These are phyloP conservation scores for Hydrochoerus hydrochaeris DNA, from an alignment of 2,113 vertebrate species.

Conservation along the genomic window DNA sequence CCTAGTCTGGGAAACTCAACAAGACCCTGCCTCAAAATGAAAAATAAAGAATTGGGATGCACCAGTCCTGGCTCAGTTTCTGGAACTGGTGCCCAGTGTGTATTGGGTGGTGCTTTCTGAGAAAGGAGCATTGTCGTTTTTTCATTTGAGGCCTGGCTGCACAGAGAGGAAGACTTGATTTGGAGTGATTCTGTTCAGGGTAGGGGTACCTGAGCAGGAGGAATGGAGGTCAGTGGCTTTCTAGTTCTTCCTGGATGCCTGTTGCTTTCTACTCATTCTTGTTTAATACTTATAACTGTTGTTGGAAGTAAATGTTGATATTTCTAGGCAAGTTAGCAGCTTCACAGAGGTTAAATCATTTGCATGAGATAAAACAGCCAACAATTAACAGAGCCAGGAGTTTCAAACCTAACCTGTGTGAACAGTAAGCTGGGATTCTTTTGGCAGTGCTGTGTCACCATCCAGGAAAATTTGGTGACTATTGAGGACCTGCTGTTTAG, in stretches of 20 bases:
- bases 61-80: background rate
- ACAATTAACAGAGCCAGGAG: background rate
- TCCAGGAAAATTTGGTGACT: background rate
- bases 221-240: background rate
- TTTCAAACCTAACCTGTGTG: background rate
- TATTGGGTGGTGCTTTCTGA: background rate
- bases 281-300: background rate
- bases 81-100: background rate
- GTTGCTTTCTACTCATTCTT: background rate
- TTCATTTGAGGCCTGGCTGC: background rate
- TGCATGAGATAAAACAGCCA: background rate
- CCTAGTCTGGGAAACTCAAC: background rate
- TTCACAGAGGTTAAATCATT: slow-evolving; percentile 22
- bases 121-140: background rate
- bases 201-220: background rate
- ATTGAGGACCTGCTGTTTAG: background rate
- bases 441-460: background rate
- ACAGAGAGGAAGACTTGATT: background rate
- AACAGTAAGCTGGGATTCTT: background rate
- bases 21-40: background rate
- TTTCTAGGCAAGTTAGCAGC: background rate
- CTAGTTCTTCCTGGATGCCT: background rate
- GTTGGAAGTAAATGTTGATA: background rate
- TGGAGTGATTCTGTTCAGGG: background rate
- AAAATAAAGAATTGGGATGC: background rate